Evolutionary conservation across 2,888 invertebrate species (phyloP).

Genomic region (Pseudococcus jackbeardsleyi): DNA sequence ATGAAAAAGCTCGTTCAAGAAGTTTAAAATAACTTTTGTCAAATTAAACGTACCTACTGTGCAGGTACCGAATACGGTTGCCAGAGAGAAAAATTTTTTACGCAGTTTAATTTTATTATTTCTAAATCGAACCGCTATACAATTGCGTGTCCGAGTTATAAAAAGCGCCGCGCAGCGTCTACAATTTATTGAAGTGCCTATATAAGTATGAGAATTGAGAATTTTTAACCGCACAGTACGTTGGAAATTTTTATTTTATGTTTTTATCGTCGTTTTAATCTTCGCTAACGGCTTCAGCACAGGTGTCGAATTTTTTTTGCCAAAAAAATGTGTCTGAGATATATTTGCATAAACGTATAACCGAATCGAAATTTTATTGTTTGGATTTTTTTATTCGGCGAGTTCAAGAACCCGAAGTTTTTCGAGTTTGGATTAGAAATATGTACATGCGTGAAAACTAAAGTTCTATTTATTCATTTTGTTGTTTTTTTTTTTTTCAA

Average conservation of each 20-base stretch:
- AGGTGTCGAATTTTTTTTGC: constrained; percentile 29
- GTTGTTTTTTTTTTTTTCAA: too few species aligned
- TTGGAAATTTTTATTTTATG: constrained; percentile 13
- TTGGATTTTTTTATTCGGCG: too few species aligned
- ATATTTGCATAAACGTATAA: neutral
- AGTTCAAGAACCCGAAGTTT: too few species aligned
- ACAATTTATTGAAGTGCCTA: constrained; percentile 25
- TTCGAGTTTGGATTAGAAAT: too few species aligned
- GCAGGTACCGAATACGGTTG: neutral
- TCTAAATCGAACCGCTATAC: constrained; percentile 20
- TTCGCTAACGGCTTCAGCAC: neutral
- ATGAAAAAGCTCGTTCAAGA: constrained; percentile 46
- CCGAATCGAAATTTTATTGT: neutral
- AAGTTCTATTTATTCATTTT: too few species aligned
- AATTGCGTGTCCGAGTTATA: constrained; percentile 36
- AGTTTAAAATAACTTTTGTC: constrained; percentile 51
- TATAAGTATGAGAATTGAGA: neutral
- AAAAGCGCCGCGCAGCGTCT: neutral
- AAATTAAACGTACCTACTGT: constrained; percentile 29
- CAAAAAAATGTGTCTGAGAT: neutral
- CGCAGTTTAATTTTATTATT: constrained; percentile 46
- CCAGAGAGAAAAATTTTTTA: neutral
- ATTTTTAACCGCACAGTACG: neutral
- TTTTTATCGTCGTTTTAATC: constrained; percentile 19
- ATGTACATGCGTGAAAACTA: too few species aligned